Base-by-base conservation (phyloP, 2,113 vertebrate genomes). In the Gasterosteus nipponicus region DNA sequence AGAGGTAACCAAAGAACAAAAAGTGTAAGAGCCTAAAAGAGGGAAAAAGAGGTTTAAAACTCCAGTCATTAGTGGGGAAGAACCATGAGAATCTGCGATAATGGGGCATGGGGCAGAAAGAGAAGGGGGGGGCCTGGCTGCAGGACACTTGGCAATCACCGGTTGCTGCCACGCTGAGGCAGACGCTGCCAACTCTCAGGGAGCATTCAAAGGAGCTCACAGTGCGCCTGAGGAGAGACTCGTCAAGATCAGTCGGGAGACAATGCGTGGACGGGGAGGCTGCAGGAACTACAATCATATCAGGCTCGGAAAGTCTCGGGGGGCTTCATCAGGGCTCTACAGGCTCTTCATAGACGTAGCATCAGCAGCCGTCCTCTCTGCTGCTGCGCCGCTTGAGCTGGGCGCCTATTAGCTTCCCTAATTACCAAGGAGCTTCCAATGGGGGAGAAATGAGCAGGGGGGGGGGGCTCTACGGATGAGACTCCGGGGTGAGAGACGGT, bases 381-480 rank as follows among this genome's bases (percentile, higher is more conserved):
- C 44, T 56, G 61, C 73, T 38, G 69, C 38, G 31, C 44, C 39
- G 42, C 82, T 77, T 69, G 57, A 78, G 42, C 15, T 33, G 33
- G 31, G 18, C 1, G 57, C 77, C 83, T 69, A 82, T 89, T 89
- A 83, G 79, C 58, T 44, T 75, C 66, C 64, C 70, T 86, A 87
- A 90, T 87, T 69, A 87, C 69, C 39, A 56, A 39, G 10, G 35
- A 65, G 71, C 60, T 69, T 82, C 70, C 33, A 74, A 56, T 26
- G 1, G 49, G 22, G 51, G 47, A 68, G 64, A 35, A 42, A 59
- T 12, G 22, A 33, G 61, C 62, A 0, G 1, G 26, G 31, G 4
- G 33, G 33, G 65, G 62, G 63, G 53, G 42, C 42, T 51, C 46
- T 59, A 29, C 59, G 73, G 72, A 39, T 65, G 41, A 57, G 70